A percentile compares a stretch with the other conserved stretches of the same genome.
phyloP scores from a whole-genome alignment of 2,797 vertebrate genomes.

The Hydrocynus forskahlii region DNA sequence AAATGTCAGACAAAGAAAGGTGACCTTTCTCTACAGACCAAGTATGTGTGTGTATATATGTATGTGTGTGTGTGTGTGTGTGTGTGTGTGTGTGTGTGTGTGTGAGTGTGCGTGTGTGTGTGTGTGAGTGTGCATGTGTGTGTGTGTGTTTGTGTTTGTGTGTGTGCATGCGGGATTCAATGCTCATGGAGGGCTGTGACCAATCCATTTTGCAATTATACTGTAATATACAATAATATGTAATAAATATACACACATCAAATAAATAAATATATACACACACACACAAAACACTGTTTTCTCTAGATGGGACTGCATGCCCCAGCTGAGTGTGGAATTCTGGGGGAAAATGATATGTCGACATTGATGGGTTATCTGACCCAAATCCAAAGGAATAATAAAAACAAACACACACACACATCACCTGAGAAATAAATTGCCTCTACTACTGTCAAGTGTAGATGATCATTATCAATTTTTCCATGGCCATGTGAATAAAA shows the following conservation, averaged over 20 bases:
- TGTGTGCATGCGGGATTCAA: neutral
- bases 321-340: neutral
- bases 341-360: conserved; percentile 1
- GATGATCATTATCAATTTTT: neutral
- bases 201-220: neutral
- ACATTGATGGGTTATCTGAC: neutral
- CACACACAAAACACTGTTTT: neutral
- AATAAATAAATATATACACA: neutral
- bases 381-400: neutral
- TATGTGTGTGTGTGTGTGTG: too few species aligned
- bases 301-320: neutral
- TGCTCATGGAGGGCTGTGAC: neutral
- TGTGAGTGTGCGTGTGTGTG: neutral
- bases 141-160: neutral
- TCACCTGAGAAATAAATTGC: neutral
- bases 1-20: conserved; percentile 48
- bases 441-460: neutral
- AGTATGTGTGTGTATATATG: neutral
- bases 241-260: too few species aligned
- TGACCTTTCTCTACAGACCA: conserved; percentile 30
- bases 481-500: neutral
- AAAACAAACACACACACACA: neutral
- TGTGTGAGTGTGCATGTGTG: too few species aligned
- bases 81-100: too few species aligned
- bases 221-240: neutral